These are phyloP conservation scores for Galendromus occidentalis DNA, from an alignment of 1,140 invertebrate species.

Conservation along the genomic window DNA sequence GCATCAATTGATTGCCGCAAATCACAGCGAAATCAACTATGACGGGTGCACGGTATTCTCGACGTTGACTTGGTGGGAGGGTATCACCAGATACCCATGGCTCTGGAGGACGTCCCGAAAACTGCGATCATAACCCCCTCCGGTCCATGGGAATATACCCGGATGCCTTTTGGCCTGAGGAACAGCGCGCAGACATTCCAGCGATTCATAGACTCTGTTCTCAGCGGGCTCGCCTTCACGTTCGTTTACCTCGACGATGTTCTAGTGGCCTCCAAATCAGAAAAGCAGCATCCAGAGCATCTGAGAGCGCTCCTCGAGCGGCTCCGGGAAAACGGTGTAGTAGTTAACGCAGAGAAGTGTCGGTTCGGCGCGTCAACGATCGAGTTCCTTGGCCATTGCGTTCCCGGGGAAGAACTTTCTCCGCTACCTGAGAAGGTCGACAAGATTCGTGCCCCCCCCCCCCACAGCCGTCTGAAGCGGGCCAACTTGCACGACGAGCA, in stretches of 20 bases:
- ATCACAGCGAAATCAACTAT: no score
- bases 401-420: no score
- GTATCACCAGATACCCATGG: conserved; percentile 20
- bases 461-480: no score
- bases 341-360: no score
- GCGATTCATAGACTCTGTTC: conserved; percentile 20
- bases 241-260: conserved; percentile 27
- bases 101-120: conserved; percentile 19
- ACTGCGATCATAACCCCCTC: conserved; percentile 20
- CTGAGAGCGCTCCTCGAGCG: no score
- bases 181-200: conserved; percentile 17
- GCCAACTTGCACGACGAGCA: no score
- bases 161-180: conserved; percentile 16
- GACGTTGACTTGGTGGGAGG: conserved; percentile 16
- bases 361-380: no score
- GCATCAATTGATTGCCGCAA: no score
- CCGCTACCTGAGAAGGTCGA: no score
- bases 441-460: no score
- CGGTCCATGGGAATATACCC: conserved; percentile 25
- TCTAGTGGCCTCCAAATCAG: conserved; percentile 20
- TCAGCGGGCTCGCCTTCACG: conserved; percentile 25
- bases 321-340: no score
- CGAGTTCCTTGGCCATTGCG: no score
- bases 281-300: conserved; percentile 18
- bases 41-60: background rate